Evolutionary conservation across 30 jellyfish, hydroid and myxozoan species (phyloP).

Genomic region (Cassiopea xamachana): DNA sequence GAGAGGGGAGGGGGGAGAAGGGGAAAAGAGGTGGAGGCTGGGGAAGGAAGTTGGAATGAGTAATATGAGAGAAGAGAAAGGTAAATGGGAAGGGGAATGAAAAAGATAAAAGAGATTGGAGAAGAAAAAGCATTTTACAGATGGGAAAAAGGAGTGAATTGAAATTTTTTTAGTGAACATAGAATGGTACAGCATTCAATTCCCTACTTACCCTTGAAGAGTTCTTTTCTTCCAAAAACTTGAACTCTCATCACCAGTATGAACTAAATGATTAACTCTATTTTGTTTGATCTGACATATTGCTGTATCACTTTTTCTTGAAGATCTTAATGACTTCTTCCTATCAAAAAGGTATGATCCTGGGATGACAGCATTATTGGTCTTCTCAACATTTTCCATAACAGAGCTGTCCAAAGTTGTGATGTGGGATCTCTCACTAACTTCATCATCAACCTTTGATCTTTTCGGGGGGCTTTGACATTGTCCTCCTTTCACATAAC

Average conservation of each 20-base stretch:
- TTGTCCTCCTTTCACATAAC: constrained; percentile 39
- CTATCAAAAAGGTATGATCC: constrained; percentile 23
- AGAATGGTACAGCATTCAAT: no score
- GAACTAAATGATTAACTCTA: neutral
- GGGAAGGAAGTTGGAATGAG: no score
- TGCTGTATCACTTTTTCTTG: constrained; percentile 46
- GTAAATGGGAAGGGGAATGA: no score
- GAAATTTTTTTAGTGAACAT: no score
- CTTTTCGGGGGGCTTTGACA: constrained; percentile 55
- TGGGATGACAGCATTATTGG: neutral
- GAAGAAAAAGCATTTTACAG: neutral
- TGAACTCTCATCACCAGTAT: neutral
- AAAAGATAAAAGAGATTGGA: neutral
- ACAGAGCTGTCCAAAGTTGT: neutral
- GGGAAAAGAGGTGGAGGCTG: no score
- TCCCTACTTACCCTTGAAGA: constrained; percentile 12
- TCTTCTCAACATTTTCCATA: constrained; percentile 15
- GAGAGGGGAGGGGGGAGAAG: no score
- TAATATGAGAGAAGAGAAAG: no score
- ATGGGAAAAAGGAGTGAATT: no score
- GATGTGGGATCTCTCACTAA: neutral
- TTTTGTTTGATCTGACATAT: neutral
- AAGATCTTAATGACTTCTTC: constrained; percentile 7
- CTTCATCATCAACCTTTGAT: neutral
- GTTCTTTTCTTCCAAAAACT: constrained; percentile 8